phyloP scores from a whole-genome alignment of 2,113 vertebrate genomes.

The Calonectris borealis region DNA sequence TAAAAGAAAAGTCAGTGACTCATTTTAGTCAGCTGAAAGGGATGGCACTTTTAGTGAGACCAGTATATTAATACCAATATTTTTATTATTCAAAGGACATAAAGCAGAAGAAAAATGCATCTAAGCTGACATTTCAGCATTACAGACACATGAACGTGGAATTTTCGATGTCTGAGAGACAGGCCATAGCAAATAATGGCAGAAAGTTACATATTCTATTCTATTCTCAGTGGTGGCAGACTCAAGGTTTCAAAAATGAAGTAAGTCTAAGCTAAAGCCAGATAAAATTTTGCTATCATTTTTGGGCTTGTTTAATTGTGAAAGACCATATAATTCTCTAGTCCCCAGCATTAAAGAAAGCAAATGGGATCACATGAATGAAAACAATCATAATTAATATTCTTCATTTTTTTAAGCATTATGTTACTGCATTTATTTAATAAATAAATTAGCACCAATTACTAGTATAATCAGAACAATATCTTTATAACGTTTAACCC shows the following conservation, averaged over 20 bases:
- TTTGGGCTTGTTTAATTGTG: not conserved
- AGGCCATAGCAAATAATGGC: not conserved
- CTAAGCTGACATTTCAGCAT: not conserved
- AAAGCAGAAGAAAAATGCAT: not conserved
- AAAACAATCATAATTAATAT: not conserved
- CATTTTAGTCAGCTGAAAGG: not conserved
- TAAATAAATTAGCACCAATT: not conserved
- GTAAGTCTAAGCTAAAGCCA: not conserved
- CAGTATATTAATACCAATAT: not conserved
- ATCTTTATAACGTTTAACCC: not conserved
- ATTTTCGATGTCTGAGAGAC: not conserved
- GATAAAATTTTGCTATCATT: not conserved
- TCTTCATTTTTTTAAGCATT: not conserved
- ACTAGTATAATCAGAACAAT: not conserved
- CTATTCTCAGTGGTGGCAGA: not conserved
- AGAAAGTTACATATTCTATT: not conserved
- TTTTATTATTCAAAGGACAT: constrained; percentile 15
- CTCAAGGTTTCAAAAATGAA: not conserved
- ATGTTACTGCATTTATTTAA: not conserved
- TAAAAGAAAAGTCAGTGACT: not conserved
- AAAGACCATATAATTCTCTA: not conserved
- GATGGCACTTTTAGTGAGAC: not conserved
- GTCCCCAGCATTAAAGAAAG: not conserved
- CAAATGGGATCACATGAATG: not conserved
- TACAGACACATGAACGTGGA: not conserved